Base-by-base conservation (phyloP, 92 coral and sea anemone species). In the Porites cylindrica region DNA sequence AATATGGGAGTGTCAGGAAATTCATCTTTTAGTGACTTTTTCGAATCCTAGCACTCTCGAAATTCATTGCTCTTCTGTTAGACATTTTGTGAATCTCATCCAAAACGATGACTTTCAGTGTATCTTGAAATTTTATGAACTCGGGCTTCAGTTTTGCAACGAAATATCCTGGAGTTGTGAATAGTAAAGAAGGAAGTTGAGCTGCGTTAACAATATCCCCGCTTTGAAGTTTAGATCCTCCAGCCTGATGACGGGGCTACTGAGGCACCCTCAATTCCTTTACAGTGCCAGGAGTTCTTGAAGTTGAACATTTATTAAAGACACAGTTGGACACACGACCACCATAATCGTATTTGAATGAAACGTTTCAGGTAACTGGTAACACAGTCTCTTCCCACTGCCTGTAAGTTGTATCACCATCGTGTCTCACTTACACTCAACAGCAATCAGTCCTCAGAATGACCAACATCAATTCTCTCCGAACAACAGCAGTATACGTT, bases 341-440 rank as follows among this genome's bases (percentile, higher is more conserved):
- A 72, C 76, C 12, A 63, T 73, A 18, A 8, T 6, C 8, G 14
- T 17, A 6, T 19, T 17, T 5, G 51, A 18, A 6, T 73, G 61
- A 52, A 73, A 73, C 14, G 53, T 19, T 23, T 29, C 14, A 38
- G 62, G 62, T 3, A 73, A 16, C 32, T 73, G 62, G n/a, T 43
- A 73, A 38, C 78, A 73, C 8, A 73, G 8, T 18, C 78, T 73
- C 53, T 73, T 73, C 20, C 78, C 78, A 73, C 63, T 73, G 8
- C 52, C 78, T 4, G 78, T 19, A 16, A 11, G 59, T 47, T 73
- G 78, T 10, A 73, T 52, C 53, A 73, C 32, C 6, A 73, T n/a
- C 61, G 61, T 23, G 24, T 23, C 24, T 23, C 24, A 23, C 24
- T 23, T 23, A 23, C 24, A 23, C 24, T 23, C 24, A 23, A 23